These are phyloP conservation scores for Pocillopora damicornis DNA, from an alignment of 64 coral and sea anemone genomes.

Conservation along the genomic window DNA sequence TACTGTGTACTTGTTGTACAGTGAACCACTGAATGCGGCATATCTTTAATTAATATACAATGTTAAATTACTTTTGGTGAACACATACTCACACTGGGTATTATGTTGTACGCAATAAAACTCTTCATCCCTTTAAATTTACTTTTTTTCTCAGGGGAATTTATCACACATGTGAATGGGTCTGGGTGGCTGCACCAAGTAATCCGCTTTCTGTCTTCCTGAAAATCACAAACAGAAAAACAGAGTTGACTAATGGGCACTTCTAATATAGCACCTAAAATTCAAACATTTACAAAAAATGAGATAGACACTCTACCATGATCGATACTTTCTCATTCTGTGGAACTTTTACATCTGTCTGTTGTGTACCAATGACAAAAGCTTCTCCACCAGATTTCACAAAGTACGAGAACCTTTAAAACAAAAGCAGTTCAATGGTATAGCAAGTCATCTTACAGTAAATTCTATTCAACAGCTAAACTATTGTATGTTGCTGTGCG, in stretches of 20 bases:
- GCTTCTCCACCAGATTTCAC: conserved; percentile 98
- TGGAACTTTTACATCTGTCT: conserved; percentile 53
- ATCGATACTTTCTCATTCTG: conserved; percentile 61
- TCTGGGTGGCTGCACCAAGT: conserved; percentile 51
- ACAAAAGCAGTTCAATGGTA: not conserved
- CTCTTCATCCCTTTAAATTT: conserved; percentile 99
- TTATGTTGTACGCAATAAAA: conserved; percentile 98
- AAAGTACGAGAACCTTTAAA: conserved; percentile 86
- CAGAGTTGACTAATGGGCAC: not conserved
- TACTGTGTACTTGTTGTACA: no score
- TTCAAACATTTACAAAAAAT: not conserved
- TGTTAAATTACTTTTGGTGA: not conserved
- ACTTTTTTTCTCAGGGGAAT: conserved; percentile 93
- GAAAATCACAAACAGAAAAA: not conserved
- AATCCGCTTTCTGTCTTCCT: conserved; percentile 44
- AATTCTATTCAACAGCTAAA: no score
- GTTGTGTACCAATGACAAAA: conserved; percentile 75
- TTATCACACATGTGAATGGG: conserved; percentile 80
- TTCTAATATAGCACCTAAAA: not conserved
- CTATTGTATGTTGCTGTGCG: no score
- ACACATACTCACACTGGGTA: conserved; percentile 64
- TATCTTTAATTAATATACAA: not conserved
- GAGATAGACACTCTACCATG: not conserved
- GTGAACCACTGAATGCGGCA: no score
- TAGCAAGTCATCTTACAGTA: no score